phyloP scores from a whole-genome alignment of 2,888 invertebrate genomes.

The Diarsia mendica region DNA sequence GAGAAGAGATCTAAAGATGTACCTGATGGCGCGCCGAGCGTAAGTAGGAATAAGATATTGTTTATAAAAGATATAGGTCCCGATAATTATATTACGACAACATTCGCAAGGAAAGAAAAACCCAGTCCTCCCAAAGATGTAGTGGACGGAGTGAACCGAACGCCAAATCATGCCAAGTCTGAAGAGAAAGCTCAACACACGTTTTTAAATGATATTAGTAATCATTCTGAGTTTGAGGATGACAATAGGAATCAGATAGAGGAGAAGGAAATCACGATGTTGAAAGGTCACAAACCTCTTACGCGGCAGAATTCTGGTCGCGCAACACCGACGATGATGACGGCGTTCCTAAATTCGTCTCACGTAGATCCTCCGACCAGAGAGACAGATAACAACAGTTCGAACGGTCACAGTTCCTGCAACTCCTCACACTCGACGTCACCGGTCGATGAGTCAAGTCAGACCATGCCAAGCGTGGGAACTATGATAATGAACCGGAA shows the following conservation, averaged over 20 bases:
- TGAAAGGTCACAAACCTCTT: conserved; percentile 92
- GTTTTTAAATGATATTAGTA: conserved; percentile 87
- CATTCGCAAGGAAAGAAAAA: conserved; percentile 88
- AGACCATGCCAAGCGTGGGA: conserved; percentile 81
- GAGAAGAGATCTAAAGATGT: conserved; percentile 85
- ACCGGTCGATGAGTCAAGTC: conserved; percentile 81
- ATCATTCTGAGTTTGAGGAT: conserved; percentile 87
- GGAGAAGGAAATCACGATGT: conserved; percentile 85
- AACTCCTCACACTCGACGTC: conserved; percentile 86
- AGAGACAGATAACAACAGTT: conserved; percentile 78
- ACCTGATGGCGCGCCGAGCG: conserved; percentile 83
- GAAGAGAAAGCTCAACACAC: conserved; percentile 88
- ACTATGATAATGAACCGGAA: conserved; percentile 86
- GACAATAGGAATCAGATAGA: conserved; percentile 88
- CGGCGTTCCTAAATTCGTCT: conserved; percentile 86
- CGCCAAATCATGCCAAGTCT: conserved; percentile 85
- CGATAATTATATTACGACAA: conserved; percentile 93
- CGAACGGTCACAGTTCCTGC: conserved; percentile 84
- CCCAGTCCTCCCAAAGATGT: conserved; percentile 74
- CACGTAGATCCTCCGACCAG: conserved; percentile 80
- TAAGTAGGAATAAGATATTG: conserved; percentile 90
- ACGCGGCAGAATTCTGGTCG: conserved; percentile 92
- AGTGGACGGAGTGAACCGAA: conserved; percentile 79
- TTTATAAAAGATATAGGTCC: conserved; percentile 92
- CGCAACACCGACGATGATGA: conserved; percentile 88